phyloP scores from a whole-genome alignment of 2,113 vertebrate species.

The Scomber scombrus region DNA sequence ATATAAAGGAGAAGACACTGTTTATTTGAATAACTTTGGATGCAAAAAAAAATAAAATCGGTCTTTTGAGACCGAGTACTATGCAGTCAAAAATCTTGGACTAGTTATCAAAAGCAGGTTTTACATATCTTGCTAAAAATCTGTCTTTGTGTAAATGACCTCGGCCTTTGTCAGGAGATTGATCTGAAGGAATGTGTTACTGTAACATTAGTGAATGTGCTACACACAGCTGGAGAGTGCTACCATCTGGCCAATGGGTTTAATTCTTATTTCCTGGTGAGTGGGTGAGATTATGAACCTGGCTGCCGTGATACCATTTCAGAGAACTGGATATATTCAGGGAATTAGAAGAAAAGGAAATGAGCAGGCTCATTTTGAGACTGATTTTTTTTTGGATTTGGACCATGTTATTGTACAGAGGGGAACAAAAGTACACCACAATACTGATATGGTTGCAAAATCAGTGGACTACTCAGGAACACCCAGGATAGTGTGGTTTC shows the following conservation, averaged over 20 bases:
- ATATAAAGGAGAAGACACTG: not conserved
- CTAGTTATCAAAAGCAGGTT: constrained; percentile 8
- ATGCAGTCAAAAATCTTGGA: not conserved
- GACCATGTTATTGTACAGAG: constrained; percentile 9
- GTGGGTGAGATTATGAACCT: constrained; percentile 21
- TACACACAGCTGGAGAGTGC: constrained; percentile 24
- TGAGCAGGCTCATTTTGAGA: not conserved
- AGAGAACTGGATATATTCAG: not conserved
- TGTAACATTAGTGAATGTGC: not conserved
- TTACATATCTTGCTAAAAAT: constrained; percentile 29
- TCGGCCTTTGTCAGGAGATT: constrained; percentile 17
- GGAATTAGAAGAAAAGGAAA: not conserved
- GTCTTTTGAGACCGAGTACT: too few relatives aligned
- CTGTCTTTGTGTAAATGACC: constrained; percentile 28
- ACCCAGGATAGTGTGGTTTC: constrained; percentile 60
- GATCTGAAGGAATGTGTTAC: constrained; percentile 42
- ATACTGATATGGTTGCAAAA: constrained; percentile 49
- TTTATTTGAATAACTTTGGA: not conserved
- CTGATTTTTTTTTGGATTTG: constrained; percentile 13
- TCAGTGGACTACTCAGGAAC: constrained; percentile 56
- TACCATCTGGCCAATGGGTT: constrained; percentile 32
- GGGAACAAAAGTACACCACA: constrained; percentile 16
- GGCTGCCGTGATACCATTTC: not conserved
- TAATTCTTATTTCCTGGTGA: too few relatives aligned
- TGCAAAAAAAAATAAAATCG: not conserved